A percentile compares a stretch with the other conserved stretches of the same genome.
These are phyloP conservation scores for Leptinotarsa tumamoca DNA, from an alignment of 2,888 invertebrate genomes.

Conservation along the genomic window DNA sequence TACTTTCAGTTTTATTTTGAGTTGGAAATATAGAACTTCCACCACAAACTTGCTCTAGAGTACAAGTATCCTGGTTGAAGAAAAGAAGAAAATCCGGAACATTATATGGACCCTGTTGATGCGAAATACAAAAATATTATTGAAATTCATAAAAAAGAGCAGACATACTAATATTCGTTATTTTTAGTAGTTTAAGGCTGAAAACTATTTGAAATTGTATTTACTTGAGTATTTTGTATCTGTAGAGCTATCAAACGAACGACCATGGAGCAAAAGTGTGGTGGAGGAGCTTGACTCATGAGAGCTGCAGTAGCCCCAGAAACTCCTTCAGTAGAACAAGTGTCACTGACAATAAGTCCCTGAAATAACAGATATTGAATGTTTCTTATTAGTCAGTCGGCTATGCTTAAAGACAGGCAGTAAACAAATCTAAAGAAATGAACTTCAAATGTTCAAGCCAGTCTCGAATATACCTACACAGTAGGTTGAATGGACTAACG, in stretches of 20 bases:
- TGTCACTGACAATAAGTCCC: conserved; percentile 85
- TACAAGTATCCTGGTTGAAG: conserved; percentile 78
- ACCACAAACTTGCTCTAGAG: conserved; percentile 95
- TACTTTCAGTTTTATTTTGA: conserved; percentile 93
- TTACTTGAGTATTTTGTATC: conserved; percentile 91
- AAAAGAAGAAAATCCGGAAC: conserved; percentile 37
- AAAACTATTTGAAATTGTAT: background rate
- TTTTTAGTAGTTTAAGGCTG: background rate
- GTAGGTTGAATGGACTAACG: too few relatives aligned
- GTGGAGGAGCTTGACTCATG: conserved; percentile 93
- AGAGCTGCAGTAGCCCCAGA: conserved; percentile 87
- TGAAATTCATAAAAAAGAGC: background rate
- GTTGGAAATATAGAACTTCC: conserved; percentile 89
- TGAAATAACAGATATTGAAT: conserved; percentile 60
- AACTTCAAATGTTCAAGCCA: too few relatives aligned
- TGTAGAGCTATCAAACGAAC: conserved; percentile 94
- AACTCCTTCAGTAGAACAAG: conserved; percentile 75
- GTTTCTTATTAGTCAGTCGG: too few relatives aligned
- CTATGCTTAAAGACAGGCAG: too few relatives aligned
- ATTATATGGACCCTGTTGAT: conserved; percentile 36
- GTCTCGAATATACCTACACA: too few relatives aligned
- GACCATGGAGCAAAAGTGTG: conserved; percentile 96
- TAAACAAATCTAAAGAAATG: too few relatives aligned
- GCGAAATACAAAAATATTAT: conserved; percentile 1
- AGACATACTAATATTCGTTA: background rate